These are phyloP conservation scores for Halichoeres trimaculatus DNA, from an alignment of 2,113 vertebrate genomes.

Conservation along the genomic window DNA sequence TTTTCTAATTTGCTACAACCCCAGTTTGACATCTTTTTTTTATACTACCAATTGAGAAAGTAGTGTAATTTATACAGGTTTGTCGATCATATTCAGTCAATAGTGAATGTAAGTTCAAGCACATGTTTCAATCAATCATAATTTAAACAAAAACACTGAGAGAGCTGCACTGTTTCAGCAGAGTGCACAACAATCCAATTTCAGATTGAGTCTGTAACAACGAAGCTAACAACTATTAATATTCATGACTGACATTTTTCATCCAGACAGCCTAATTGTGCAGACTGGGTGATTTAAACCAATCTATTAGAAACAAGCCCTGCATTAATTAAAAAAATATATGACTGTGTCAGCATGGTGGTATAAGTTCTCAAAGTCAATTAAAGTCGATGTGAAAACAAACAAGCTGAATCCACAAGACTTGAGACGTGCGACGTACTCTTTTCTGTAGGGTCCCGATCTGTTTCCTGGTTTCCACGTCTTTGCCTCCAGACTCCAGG, in stretches of 20 bases:
- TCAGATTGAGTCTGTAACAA: conserved; percentile 1
- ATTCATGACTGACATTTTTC: conserved; percentile 35
- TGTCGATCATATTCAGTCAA: neutral
- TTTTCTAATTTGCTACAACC: too few species aligned
- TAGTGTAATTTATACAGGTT: neutral
- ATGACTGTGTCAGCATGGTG: conserved; percentile 7
- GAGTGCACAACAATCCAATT: conserved; percentile 19
- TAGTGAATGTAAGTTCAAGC: neutral
- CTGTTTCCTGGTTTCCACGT: conserved; percentile 98
- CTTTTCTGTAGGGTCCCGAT: conserved; percentile 95
- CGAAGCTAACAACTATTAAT: conserved; percentile 31
- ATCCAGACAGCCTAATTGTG: conserved; percentile 33
- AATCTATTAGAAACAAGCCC: conserved; percentile 37
- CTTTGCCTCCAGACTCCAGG: conserved; percentile 98
- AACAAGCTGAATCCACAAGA: neutral
- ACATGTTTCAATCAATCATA: neutral
- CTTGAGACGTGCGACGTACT: conserved; percentile 77
- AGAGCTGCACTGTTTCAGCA: neutral
- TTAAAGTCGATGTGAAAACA: neutral
- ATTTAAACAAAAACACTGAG: neutral
- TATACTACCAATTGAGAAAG: neutral
- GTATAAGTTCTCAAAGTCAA: neutral
- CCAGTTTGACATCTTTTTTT: too few species aligned
- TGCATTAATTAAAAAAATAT: conserved; percentile 24
- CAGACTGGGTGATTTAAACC: conserved; percentile 20